Conservation (phyloP, 2,888 invertebrate genomes). For the Drosophila limbata region DNA sequence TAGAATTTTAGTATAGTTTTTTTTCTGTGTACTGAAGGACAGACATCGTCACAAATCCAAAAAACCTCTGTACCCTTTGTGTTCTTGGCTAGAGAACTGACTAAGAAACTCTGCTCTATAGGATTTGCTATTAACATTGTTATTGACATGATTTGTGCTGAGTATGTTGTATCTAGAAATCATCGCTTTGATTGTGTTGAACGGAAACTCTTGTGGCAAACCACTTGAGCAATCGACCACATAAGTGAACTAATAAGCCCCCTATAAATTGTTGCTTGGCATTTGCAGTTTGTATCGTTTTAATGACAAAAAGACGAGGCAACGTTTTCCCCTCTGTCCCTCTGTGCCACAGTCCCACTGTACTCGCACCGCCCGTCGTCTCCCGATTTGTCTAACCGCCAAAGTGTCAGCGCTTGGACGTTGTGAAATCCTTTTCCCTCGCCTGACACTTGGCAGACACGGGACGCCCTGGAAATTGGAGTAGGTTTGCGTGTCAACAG, state of each 20-base stretch:
- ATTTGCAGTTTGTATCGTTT: slow-evolving; percentile 65
- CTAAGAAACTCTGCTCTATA: too few species aligned
- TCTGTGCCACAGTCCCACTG: too few species aligned
- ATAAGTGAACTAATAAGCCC: slow-evolving; percentile 64
- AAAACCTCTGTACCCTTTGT: too few species aligned
- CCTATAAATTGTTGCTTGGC: slow-evolving; percentile 48
- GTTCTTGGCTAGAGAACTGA: not conserved
- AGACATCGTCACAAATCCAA: too few species aligned
- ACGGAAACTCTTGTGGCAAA: slow-evolving; percentile 28
- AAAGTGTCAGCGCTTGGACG: slow-evolving; percentile 63
- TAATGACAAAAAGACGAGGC: slow-evolving; percentile 66
- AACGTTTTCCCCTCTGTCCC: too few species aligned
- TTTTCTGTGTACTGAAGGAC: too few species aligned
- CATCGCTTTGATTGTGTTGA: not conserved
- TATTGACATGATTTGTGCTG: not conserved
- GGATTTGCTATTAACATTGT: too few species aligned
- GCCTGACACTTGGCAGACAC: slow-evolving; percentile 60
- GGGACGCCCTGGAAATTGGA: slow-evolving; percentile 65
- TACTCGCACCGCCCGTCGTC: not conserved
- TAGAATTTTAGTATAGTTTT: too few species aligned
- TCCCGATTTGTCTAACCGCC: slow-evolving; percentile 16
- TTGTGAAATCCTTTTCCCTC: slow-evolving; percentile 56
- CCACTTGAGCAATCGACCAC: slow-evolving; percentile 36
- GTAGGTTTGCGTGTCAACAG: slow-evolving; percentile 75
- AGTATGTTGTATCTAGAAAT: not conserved